These are phyloP conservation scores for Chloroclysta siterata DNA, from an alignment of 2,888 invertebrate species.

Conservation along the genomic window DNA sequence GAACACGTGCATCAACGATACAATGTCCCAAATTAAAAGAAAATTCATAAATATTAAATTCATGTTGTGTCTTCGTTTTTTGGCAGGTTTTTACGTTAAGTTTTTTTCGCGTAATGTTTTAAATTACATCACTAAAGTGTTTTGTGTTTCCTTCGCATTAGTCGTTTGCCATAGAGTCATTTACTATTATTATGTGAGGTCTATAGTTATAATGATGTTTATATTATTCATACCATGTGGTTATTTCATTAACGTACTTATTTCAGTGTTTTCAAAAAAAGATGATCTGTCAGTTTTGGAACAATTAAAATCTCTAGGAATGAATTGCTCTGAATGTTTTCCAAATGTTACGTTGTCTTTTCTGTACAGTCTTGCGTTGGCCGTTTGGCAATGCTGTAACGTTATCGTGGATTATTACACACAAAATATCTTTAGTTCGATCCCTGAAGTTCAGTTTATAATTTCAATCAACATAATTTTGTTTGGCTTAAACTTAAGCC, in stretches of 20 bases:
- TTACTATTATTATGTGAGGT: no score
- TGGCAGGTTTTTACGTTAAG: neutral
- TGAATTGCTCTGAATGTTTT: neutral
- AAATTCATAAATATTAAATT: conserved; percentile 1
- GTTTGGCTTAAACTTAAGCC: neutral
- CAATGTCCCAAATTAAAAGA: neutral
- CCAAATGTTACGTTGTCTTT: neutral
- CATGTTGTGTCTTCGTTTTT: conserved; percentile 3
- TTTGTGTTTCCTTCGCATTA: neutral
- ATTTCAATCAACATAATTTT: neutral
- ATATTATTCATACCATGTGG: no score
- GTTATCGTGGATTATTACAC: neutral
- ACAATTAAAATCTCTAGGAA: neutral
- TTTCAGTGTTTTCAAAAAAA: neutral
- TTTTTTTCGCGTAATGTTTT: neutral
- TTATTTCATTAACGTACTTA: no score
- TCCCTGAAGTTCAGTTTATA: no score
- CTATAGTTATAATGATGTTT: no score
- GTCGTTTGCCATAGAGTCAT: neutral
- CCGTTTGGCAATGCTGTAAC: neutral
- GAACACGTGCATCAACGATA: neutral
- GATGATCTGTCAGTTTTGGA: neutral
- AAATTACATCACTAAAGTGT: neutral
- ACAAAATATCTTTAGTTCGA: no score
- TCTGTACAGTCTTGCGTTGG: neutral